Evolutionary conservation across 2,888 invertebrate genomes (phyloP), one percentile per base, ranked within the genome.

Genomic region (Smittia sp.): DNA sequence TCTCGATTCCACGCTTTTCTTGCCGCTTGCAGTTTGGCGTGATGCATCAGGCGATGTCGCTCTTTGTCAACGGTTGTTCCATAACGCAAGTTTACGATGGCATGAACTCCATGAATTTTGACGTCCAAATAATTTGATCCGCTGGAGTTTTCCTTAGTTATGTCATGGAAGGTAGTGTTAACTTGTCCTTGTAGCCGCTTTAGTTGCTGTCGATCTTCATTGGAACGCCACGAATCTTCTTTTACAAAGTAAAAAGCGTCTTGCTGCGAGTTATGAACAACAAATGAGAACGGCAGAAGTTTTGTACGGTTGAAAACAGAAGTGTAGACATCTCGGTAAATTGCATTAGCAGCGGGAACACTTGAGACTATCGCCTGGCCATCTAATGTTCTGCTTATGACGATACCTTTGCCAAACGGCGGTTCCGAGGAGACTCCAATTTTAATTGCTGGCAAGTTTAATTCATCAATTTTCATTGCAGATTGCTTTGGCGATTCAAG

Each of bases 191-290:
- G 94, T 78, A 96, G 86, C 9, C 95, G 88, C 80, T 95, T 94
- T 77, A 96, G 81, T 79, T 95, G 94, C 76, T 91, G 93, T 77
- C 92, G 89, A 80, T 96, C 95, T 78, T 94, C 94, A 75, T 89
- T 90, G 4, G 94, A 93, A 54, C 93, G 89, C 93, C 94, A 94
- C 1, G 91, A 89, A 76, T 94, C 93, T 79, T 94, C 94, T 80
- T 96, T 96, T 18, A 95, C 93, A 80, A 96, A 96, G 83, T 93
- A 94, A 84, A 96, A 95, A 11, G 93, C 92, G 79, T 96, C 95
- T 80, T 94, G 94, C 79, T 92, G 92, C 18, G 92, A 91, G 77
- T 90, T 92, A 81, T 94, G 94, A 32, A 94, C 90, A 69, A 94
- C 90, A 79, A 93, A 91, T 11, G 93, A 92, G 82, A 94, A 93